phyloP scores from a whole-genome alignment of 2,888 invertebrate species.

The Macaria notata region DNA sequence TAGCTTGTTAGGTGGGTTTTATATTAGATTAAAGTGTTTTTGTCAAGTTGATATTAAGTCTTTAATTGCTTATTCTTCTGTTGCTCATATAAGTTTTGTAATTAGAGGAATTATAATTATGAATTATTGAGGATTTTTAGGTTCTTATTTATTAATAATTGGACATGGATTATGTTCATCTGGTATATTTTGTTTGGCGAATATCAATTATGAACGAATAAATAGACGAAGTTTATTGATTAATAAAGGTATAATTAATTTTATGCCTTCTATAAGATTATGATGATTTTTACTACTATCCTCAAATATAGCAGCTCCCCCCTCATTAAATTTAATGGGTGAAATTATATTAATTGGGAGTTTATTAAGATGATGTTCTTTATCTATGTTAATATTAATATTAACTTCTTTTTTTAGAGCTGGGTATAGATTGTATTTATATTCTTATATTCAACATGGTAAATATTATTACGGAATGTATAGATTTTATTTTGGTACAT shows the following conservation, averaged over 20 bases:
- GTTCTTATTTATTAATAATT: conserved; percentile 83
- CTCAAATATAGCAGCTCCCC: conserved; percentile 85
- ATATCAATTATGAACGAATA: conserved; percentile 84
- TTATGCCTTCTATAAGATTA: conserved; percentile 81
- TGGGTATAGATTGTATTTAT: conserved; percentile 85
- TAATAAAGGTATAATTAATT: conserved; percentile 84
- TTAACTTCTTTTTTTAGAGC: conserved; percentile 85
- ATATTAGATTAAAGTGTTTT: conserved; percentile 85
- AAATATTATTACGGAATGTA: conserved; percentile 72
- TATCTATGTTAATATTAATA: conserved; percentile 78
- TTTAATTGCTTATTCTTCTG: conserved; percentile 89
- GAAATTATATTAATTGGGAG: conserved; percentile 85
- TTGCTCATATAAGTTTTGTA: conserved; percentile 86
- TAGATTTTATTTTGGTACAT: conserved; percentile 71
- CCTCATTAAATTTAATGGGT: conserved; percentile 85
- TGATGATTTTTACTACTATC: conserved; percentile 85
- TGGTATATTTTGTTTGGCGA: conserved; percentile 85
- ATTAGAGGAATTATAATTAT: conserved; percentile 82
- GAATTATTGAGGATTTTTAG: conserved; percentile 77
- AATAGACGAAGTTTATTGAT: conserved; percentile 83
- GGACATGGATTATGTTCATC: conserved; percentile 86
- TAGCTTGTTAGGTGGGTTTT: conserved; percentile 82
- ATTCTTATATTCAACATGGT: conserved; percentile 84
- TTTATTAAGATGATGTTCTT: conserved; percentile 74
- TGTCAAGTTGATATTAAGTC: conserved; percentile 86